Evolutionary conservation across 2,113 vertebrate species (phyloP).

Genomic region (Rhinoderma darwinii): DNA sequence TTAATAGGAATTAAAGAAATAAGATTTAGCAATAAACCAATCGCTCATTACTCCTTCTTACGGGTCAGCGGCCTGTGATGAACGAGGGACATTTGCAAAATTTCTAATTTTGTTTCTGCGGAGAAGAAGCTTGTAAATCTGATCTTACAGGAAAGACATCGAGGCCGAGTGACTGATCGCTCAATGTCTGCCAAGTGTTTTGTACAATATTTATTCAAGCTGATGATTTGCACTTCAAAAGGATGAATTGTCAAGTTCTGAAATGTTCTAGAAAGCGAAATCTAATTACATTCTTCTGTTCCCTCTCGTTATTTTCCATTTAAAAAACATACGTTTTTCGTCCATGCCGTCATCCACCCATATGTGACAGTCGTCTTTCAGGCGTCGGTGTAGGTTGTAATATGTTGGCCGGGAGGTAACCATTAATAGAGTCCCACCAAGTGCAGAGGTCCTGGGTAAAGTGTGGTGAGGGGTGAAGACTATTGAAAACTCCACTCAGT

Average conservation of each 20-base stretch:
- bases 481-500: neutral
- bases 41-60: neutral
- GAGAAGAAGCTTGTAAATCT: neutral
- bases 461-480: neutral
- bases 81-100: neutral
- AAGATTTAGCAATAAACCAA: neutral
- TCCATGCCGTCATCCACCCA: neutral
- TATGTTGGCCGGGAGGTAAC: neutral
- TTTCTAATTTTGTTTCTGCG: neutral
- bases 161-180: neutral
- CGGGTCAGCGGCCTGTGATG: neutral
- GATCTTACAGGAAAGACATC: neutral
- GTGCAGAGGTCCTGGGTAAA: neutral
- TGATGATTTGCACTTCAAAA: conserved; percentile 15
- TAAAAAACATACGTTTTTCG: neutral
- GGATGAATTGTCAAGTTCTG: neutral
- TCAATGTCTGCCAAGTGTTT: neutral
- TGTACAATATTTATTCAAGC: neutral
- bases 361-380: neutral
- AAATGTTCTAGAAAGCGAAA: neutral
- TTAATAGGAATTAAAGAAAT: neutral
- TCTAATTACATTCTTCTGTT: neutral
- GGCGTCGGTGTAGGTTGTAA: too few species aligned
- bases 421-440: neutral
- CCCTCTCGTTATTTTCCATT: neutral